Evolutionary conservation across 2,797 vertebrate genomes (phyloP), one percentile per base, ranked within the genome.

Genomic region (Odontamblyopus lacepedii): DNA sequence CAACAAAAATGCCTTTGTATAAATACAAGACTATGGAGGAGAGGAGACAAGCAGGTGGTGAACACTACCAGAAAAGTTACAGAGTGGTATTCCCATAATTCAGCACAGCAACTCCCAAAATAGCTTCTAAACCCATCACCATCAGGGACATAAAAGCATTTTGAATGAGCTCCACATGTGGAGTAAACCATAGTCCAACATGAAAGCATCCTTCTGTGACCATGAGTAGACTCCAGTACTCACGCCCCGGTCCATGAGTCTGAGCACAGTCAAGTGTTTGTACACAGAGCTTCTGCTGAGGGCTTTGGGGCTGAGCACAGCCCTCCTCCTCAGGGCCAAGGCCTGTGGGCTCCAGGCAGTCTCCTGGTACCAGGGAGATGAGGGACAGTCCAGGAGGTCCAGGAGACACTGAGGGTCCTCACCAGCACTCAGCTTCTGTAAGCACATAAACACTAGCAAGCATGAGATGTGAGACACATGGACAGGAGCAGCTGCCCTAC

Each of bases 281-380:
- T 86, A 89, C 69, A 96, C 1, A 1, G 89, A 85, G 61, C 73
- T 27, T 6, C 79, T 26, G 0, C 0, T 35, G 57, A 95, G 23
- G 6, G 63, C 56, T 72, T 77, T 35, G 0, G 95, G 95, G 0
- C 67, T 30, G 66, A 61, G 87, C 65, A 94, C 87, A 0, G 94
- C 94, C 79, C 89, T 65, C 4, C 92, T 85, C 74, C 88, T 89
- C 80, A 97, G 91, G 2, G 77, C 80, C 0, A 60, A 59, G 50
- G 93, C 90, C 71, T 95, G 91, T 0, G 83, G 77, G 23, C 92
- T 94, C 83, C 93, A 92, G 15, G 63, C 72, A 0, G 67, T 57
- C 0, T 87, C 70, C 9, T 79, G 73, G 0, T 69, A 72, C 96
- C 96, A 97, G 0, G 95, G 96, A 0, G 96, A 96, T 48, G 62